Base-by-base conservation (phyloP, 2,888 invertebrate genomes). In the Allophyes oxyacanthae region DNA sequence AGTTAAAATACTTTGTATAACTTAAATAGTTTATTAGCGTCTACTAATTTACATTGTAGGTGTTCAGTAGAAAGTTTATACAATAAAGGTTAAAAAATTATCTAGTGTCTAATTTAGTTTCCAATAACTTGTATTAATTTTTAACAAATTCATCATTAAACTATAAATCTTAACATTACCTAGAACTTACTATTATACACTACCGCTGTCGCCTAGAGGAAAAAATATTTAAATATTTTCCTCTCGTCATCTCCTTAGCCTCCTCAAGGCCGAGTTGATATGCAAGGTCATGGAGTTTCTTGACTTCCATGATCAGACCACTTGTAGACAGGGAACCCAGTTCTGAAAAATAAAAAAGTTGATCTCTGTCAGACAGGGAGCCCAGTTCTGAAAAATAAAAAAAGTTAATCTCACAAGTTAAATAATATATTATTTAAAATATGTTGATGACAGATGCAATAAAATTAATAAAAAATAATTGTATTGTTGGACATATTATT, bases 181-280 rank as follows among this genome's bases (percentile, higher is more conserved):
- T 45, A 52, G 0, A 62, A 9, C 8, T 20, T 43, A 54, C 20
- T 25, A 28, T 40, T 14, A 42, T 40, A 62, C n/a, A n/a, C 64
- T 88, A 91, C 65, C 90, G 79, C 61, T 87, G 86, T 32, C 91
- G 78, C 41, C 86, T 84, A 37, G 89, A 87, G 72, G 89, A 78
- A 80, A 97, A 97, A 82, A 99, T 97, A 85, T 98, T 98, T 67
- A 99, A 95, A 89, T 98, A 98, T 92, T 98, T 98, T 36, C 99
- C 99, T 76, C 99, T 94, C 0, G 99, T 99, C 97, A 99, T 98
- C 94, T 99, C 99, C 86, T 98, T 98, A 0, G 98, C 97, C 92
- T 99, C 99, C 84, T 99, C 98, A 11, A 98, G 94, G 2, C 99
- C 99, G 28, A 99, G 93, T 81, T 98, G 98, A 88, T 99, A 99